These are phyloP conservation scores for Numenius arquata DNA, from an alignment of 2,113 vertebrate genomes.

Conservation along the genomic window DNA sequence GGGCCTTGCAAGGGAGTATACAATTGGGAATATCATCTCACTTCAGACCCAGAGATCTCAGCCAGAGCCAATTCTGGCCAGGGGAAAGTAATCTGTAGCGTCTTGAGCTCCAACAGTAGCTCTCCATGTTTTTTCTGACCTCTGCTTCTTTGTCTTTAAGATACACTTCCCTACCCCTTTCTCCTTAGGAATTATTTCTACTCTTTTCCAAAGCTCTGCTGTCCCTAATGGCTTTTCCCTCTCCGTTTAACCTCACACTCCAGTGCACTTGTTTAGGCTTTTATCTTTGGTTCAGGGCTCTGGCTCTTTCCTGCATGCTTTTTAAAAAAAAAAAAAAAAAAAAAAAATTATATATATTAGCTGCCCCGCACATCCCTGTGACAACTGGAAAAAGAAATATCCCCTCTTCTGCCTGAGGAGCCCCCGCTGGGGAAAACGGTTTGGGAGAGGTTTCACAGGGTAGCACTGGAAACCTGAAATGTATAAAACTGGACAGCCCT, in stretches of 20 bases:
- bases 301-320: neutral
- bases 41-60: neutral
- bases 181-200: constrained; percentile 4
- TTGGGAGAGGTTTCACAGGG: neutral
- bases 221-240: constrained; percentile 41
- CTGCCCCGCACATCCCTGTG: neutral
- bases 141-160: neutral
- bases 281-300: neutral
- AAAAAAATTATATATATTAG: neutral
- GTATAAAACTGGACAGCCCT: neutral
- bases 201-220: neutral
- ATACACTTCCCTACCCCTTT: neutral
- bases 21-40: neutral
- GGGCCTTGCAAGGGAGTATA: neutral
- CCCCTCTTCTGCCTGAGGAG: neutral
- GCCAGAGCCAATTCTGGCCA: neutral
- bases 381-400: neutral
- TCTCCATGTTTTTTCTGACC: neutral
- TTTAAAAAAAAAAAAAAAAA: too few species aligned
- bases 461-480: neutral
- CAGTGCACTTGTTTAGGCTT: constrained; percentile 28
- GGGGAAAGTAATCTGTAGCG: neutral
- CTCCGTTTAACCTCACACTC: constrained; percentile 35
- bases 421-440: neutral
- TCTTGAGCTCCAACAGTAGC: neutral